Evolutionary conservation across 2,113 vertebrate species (phyloP), one percentile per base, ranked within the genome.

Genomic region (Melierax canorus): DNA sequence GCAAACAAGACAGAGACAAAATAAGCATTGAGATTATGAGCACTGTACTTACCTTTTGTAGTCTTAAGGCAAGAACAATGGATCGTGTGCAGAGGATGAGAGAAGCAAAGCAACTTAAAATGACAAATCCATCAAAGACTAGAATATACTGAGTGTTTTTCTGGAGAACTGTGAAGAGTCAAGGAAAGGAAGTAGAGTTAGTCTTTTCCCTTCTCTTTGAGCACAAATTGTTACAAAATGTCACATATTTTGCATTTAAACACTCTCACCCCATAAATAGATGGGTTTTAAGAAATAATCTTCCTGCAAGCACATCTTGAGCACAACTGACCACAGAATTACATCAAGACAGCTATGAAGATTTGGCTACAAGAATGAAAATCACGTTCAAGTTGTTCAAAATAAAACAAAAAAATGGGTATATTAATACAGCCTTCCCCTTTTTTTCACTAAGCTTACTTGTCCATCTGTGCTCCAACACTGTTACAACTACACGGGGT

Each of bases 21-120:
- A 41, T 2, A 15, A 92, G 13, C 32, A 64, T 1, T 15, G 6
- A 72, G 21, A 53, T 18, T 51, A 22, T 0, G 15, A 86, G 53
- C 29, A 9, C 22, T 19, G 17, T 14, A 79, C 97, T 98, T 95
- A 99, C 99, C 98, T 99, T 99, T 18, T 99, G 98, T n/a, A 99
- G 95, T 58, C 92, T 95, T 36, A 99, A 95, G 36, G 99, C 99
- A 75, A 99, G 98, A 43, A 99, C 41, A n/a, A 99, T 98, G 60
- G 99, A 99, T 53, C 99, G 98, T 0, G 98, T 98, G 97, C 99
- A 99, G 43, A 99, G 98, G 89, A 98, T 97, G 7, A 99, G 98
- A 34, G 99, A 99, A 6, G 98, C 98, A 94, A 99, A 77, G 90
- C 99, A 99, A 59, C 98, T 97, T 56, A 99, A 58, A 45, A 99